Evolutionary conservation across 2,113 vertebrate species (phyloP).

Genomic region (Ophiodon elongatus): DNA sequence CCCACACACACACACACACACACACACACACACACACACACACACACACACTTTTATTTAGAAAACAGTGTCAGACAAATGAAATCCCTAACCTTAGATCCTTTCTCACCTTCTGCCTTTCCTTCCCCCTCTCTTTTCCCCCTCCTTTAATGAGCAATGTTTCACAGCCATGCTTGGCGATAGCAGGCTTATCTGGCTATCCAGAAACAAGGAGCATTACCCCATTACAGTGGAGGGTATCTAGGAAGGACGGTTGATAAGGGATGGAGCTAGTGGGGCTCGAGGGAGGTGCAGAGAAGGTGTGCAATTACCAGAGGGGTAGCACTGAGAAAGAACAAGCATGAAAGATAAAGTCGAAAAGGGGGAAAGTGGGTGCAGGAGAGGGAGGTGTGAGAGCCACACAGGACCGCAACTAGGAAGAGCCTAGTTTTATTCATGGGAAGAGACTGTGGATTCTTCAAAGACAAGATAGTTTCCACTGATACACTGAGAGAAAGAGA

Average conservation of each 20-base stretch:
- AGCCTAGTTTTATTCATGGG: constrained; percentile 66
- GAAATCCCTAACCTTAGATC: constrained; percentile 31
- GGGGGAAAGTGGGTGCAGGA: constrained; percentile 50
- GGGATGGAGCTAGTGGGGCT: constrained; percentile 51
- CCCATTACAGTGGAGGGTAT: constrained; percentile 60
- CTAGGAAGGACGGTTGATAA: constrained; percentile 60
- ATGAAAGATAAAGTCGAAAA: constrained; percentile 50
- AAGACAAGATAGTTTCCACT: constrained; percentile 57
- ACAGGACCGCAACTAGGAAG: constrained; percentile 16
- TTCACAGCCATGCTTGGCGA: constrained; percentile 51
- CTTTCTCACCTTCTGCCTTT: constrained; percentile 18
- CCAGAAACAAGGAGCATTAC: constrained; percentile 61
- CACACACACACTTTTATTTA: not conserved
- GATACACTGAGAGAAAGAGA: constrained; percentile 42
- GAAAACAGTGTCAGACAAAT: constrained; percentile 36
- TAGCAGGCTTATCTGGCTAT: constrained; percentile 58
- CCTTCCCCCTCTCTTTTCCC: not conserved
- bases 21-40: not conserved
- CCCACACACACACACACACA: not conserved
- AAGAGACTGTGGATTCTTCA: constrained; percentile 54
- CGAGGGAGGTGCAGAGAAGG: constrained; percentile 72
- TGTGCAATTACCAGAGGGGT: constrained; percentile 59
- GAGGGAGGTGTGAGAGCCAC: constrained; percentile 34
- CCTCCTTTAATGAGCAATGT: constrained; percentile 58
- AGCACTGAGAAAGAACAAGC: constrained; percentile 57